Percentiles rank a stretch among this genome's conserved stretches.
phyloP scores from a whole-genome alignment of 2,888 invertebrate species.

The Meghimatium bilineatum region DNA sequence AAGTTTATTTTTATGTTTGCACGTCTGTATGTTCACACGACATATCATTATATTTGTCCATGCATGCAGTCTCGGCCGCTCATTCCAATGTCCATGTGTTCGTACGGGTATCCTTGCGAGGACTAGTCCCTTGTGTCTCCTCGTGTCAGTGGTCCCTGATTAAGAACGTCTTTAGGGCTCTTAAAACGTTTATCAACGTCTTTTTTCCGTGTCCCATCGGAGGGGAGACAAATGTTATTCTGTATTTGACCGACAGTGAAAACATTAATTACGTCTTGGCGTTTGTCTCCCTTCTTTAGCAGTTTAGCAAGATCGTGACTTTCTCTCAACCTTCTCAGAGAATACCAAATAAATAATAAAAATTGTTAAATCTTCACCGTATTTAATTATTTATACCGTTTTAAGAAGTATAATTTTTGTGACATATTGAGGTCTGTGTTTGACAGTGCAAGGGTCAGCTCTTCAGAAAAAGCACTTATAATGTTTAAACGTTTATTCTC shows the following conservation, averaged over 20 bases:
- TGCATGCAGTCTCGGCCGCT: neutral
- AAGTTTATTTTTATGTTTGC: neutral
- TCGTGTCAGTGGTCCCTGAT: slow-evolving; percentile 27
- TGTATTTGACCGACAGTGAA: slow-evolving; percentile 19
- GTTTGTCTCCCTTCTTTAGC: neutral
- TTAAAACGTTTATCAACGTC: slow-evolving; percentile 39
- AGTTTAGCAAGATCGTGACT: neutral
- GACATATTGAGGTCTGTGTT: neutral
- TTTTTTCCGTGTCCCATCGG: slow-evolving; percentile 14
- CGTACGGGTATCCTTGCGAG: neutral
- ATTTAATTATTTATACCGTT: neutral
- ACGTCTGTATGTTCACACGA: neutral
- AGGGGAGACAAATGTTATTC: slow-evolving; percentile 6
- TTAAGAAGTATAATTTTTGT: neutral
- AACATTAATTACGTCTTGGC: slow-evolving; percentile 25
- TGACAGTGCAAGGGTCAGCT: no score
- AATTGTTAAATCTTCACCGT: neutral
- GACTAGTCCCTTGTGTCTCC: slow-evolving; percentile 13
- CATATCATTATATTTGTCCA: slow-evolving; percentile 9
- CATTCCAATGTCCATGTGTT: neutral
- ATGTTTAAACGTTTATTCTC: no score
- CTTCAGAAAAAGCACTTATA: no score
- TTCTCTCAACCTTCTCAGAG: neutral
- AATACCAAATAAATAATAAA: neutral
- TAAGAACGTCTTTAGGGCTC: slow-evolving; percentile 37